phyloP scores from a whole-genome alignment of 2,888 invertebrate species.

The Apantesis nais region DNA sequence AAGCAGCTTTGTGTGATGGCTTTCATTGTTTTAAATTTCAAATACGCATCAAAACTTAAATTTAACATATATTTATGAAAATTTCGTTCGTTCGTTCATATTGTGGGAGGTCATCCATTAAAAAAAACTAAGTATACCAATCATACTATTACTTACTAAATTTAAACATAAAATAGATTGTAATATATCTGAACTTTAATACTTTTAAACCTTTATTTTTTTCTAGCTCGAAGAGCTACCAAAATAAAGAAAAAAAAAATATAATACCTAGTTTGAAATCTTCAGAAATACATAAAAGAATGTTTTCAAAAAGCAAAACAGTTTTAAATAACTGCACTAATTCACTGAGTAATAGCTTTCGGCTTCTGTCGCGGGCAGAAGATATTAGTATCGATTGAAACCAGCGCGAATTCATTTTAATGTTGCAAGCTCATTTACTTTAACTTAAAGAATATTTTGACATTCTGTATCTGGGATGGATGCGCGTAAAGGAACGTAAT shows the following conservation, averaged over 20 bases:
- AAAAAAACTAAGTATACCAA: neutral
- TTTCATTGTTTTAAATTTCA: neutral
- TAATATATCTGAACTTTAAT: neutral
- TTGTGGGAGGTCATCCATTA: neutral
- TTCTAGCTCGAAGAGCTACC: neutral
- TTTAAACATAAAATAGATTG: neutral
- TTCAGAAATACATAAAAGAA: constrained; percentile 2
- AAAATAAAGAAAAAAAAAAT: neutral
- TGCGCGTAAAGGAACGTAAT: too few relatives aligned
- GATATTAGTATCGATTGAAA: constrained; percentile 9
- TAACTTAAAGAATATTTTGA: neutral
- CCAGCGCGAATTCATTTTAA: neutral
- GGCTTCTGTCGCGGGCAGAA: neutral
- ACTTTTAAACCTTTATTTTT: neutral
- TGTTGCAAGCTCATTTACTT: neutral
- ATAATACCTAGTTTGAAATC: neutral
- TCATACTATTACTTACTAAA: neutral
- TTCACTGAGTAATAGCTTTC: constrained; percentile 9
- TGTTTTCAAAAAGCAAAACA: neutral
- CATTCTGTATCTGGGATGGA: too few relatives aligned
- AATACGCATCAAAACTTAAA: neutral
- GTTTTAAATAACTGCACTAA: neutral
- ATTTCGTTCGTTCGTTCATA: too few relatives aligned
- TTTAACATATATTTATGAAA: neutral
- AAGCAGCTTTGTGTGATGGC: neutral